Evolutionary conservation across 2,797 vertebrate genomes (phyloP), one percentile per base, ranked within the genome.

Genomic region (Mycteria americana): DNA sequence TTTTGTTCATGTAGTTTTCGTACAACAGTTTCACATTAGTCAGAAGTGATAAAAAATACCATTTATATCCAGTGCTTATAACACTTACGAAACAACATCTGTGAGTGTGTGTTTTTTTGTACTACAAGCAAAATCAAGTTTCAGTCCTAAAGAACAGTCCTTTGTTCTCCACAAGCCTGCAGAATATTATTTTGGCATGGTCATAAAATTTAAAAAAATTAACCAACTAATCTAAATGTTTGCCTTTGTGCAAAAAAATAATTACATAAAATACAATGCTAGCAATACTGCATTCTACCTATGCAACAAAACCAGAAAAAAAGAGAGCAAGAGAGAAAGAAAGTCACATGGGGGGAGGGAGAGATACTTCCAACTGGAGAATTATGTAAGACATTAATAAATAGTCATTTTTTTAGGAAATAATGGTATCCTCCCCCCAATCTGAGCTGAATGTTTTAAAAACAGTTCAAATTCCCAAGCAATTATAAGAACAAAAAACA

Each of bases 11-110:
- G 98, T 98, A 98, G 98, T 98, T 98, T 99, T 98, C 97, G 97
- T 99, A 99, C 98, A 99, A 99, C 99, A 99, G 99, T 98, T 99
- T 99, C 99, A 99, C 99, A 99, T 99, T 99, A 99, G 98, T 99
- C 99, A 99, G 99, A 99, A 99, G 99, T 98, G 99, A 99, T 99
- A 99, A 99, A 99, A 99, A 99, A 99, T 99, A 99, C 99, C 99
- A 99, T 99, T 99, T 99, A 99, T 99, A 99, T 99, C 99, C 99
- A 99, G 99, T 99, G 99, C 99, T 99, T 99, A 98, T 98, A 99
- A 99, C 99, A 99, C 99, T 99, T 99, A 98, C 94, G 98, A 99
- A 99, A 99, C 98, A 99, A 99, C 96, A 98, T 99, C 99, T 99
- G 98, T 98, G 98, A 97, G 97, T 98, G 98, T 99, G 98, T 98